Conservation (phyloP, 2,797 vertebrate species). For the Sebastolobus alascanus region DNA sequence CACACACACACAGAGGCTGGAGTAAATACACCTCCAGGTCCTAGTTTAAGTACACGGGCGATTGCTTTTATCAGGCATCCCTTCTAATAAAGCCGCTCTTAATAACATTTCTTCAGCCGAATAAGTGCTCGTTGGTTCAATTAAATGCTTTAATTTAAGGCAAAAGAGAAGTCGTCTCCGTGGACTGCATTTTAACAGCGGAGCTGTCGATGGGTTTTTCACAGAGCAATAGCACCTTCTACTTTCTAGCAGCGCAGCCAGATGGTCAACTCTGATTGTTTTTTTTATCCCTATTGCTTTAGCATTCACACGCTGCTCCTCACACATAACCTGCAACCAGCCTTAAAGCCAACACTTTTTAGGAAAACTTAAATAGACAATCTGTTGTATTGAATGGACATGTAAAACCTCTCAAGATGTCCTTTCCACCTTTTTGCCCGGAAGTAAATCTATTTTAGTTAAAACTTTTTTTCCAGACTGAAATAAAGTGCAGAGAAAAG, state of each 20-base stretch:
- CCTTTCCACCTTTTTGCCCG: not conserved
- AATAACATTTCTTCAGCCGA: not conserved
- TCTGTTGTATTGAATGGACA: not conserved
- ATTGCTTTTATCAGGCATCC: constrained; percentile 10
- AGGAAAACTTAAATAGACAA: not conserved
- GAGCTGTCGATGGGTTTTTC: not conserved
- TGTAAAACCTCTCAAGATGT: not conserved
- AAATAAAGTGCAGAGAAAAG: not conserved
- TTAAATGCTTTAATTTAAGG: constrained; percentile 34
- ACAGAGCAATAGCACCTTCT: constrained; percentile 14
- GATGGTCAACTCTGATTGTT: constrained; percentile 39
- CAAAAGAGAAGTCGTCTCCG: not conserved
- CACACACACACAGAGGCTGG: not conserved
- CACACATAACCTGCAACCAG: not conserved
- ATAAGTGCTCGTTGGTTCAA: constrained; percentile 2
- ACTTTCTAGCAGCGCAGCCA: constrained; percentile 17
- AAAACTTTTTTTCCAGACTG: not conserved
- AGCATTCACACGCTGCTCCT: not conserved
- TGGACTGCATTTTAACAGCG: constrained; percentile 16
- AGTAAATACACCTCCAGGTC: constrained; percentile 25
- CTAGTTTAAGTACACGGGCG: not conserved
- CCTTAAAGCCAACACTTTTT: not conserved
- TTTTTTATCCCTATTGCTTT: not conserved
- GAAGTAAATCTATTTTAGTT: not conserved
- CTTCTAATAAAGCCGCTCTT: constrained; percentile 7